Conservation (phyloP, 2,113 vertebrate species). For the Mormoops blainvillei region DNA sequence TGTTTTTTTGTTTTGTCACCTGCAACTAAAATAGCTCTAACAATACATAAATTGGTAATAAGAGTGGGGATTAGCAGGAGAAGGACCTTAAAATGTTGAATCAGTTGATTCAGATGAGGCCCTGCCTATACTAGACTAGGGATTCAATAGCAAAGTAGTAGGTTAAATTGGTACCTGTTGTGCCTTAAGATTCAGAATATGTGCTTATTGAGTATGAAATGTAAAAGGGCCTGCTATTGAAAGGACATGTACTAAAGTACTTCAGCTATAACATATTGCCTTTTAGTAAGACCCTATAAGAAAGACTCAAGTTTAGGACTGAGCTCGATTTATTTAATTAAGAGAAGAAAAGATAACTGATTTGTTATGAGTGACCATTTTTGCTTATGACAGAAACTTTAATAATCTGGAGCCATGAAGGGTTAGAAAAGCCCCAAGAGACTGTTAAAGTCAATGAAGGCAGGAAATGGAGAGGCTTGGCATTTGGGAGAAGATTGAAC, state of each 20-base stretch:
- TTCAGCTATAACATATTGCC: neutral
- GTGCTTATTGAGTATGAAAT: constrained; percentile 15
- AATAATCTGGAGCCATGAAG: constrained; percentile 30
- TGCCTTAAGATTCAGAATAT: neutral
- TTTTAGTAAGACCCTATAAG: constrained; percentile 5
- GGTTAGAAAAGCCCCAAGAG: neutral
- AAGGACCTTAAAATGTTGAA: constrained; percentile 10
- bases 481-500: neutral
- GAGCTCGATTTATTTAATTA: constrained; percentile 32
- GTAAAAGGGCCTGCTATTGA: constrained; percentile 8
- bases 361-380: constrained; percentile 35
- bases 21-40: constrained; percentile 48
- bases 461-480: neutral
- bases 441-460: neutral
- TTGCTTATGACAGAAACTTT: constrained; percentile 33
- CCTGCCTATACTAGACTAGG: neutral
- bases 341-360: neutral
- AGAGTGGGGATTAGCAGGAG: neutral
- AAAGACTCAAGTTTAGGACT: constrained; percentile 27
- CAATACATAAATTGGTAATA: constrained; percentile 36
- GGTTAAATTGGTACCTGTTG: neutral
- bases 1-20: constrained; percentile 26
- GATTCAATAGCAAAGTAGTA: neutral
- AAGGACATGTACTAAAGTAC: neutral
- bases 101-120: neutral